These are phyloP conservation scores for Podiceps cristatus DNA, from an alignment of 2,113 vertebrate species.

Conservation along the genomic window DNA sequence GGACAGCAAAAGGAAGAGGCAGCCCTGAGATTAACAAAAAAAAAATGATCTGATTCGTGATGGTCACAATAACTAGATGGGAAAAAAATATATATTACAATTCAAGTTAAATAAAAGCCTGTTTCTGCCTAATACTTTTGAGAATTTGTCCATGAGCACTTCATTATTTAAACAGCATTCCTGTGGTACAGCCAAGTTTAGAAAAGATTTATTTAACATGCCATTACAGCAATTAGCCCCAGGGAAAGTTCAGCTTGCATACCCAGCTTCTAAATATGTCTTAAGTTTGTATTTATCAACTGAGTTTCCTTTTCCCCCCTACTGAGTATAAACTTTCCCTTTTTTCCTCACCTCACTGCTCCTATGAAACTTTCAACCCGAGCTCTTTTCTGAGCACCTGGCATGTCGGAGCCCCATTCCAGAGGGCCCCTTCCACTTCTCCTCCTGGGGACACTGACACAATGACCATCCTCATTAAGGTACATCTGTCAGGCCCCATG, in stretches of 20 bases:
- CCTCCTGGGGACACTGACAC: rapidly evolving
- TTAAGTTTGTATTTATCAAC: constrained; percentile 29
- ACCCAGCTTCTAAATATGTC: constrained; percentile 33
- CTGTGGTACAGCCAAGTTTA: constrained; percentile 38
- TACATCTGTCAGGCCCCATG: neutral
- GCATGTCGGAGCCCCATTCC: neutral
- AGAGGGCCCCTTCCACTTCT: neutral
- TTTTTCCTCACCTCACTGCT: neutral
- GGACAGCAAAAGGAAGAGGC: neutral
- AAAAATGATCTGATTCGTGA: neutral
- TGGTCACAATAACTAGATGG: neutral
- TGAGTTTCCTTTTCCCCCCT: neutral
- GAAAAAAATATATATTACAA: neutral
- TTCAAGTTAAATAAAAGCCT: constrained; percentile 19
- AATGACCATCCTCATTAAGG: neutral
- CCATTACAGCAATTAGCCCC: constrained; percentile 54
- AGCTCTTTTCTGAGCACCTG: neutral
- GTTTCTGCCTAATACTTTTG: neutral
- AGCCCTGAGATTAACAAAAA: neutral
- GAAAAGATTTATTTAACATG: constrained; percentile 60
- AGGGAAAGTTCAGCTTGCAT: constrained; percentile 49
- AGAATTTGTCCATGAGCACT: constrained; percentile 29
- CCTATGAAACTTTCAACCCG: neutral
- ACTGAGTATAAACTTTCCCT: neutral
- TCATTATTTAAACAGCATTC: neutral